Conservation (phyloP, 1,140 invertebrate species). For the Homalodisca vitripennis region DNA sequence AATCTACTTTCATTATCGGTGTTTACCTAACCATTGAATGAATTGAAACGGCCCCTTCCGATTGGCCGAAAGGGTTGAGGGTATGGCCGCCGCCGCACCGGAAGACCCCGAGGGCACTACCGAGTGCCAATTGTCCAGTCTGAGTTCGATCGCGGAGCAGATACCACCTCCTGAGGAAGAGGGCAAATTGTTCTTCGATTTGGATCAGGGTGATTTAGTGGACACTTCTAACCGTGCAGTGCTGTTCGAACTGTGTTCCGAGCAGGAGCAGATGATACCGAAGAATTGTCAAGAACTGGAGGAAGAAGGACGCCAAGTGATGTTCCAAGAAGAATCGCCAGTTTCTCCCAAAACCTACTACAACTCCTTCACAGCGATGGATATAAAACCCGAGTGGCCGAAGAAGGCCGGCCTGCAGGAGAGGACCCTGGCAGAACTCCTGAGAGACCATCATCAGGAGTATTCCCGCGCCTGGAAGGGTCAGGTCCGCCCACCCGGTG, state of each 20-base stretch:
- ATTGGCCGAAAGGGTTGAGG: conserved; percentile 8
- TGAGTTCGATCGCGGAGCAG: not conserved
- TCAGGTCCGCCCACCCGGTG: not conserved
- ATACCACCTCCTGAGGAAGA: not conserved
- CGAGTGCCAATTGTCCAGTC: not conserved
- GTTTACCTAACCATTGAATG: not conserved
- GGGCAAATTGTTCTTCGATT: conserved; percentile 1
- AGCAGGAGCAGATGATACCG: not conserved
- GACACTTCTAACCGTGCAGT: not conserved
- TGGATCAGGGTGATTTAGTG: conserved; percentile 7
- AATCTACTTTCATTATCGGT: not conserved
- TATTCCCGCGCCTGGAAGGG: not conserved
- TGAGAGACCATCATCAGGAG: not conserved
- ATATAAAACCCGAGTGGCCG: not conserved
- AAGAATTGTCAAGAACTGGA: not conserved
- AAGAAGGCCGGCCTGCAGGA: not conserved
- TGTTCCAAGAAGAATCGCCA: not conserved
- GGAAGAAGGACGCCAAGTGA: not conserved
- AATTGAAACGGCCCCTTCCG: not conserved
- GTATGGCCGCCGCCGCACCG: not conserved
- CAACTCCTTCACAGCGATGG: not conserved
- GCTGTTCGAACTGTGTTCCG: not conserved
- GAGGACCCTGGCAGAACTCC: not conserved
- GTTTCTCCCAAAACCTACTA: not conserved
- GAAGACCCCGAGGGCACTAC: not conserved